Evolutionary conservation across 2,113 vertebrate species (phyloP).

Genomic region (Struthidea cinerea): DNA sequence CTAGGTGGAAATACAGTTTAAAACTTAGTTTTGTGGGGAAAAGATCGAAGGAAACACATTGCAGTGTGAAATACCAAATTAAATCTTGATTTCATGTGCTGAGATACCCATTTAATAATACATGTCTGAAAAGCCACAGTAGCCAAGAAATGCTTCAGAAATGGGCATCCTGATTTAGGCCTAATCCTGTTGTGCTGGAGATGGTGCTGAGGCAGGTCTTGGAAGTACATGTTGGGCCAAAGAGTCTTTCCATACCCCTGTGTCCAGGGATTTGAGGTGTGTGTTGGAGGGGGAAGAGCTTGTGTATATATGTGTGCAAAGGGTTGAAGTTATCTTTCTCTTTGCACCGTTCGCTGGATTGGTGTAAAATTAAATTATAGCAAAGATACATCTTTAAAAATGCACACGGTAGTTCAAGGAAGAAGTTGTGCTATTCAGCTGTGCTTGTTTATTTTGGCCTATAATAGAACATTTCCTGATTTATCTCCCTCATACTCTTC

Average conservation of each 20-base stretch:
- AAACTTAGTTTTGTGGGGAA: not conserved
- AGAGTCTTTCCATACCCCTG: not conserved
- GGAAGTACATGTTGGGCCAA: not conserved
- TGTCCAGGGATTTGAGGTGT: not conserved
- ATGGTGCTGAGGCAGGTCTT: not conserved
- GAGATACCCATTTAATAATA: not conserved
- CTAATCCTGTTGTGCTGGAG: not conserved
- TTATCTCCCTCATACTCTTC: not conserved
- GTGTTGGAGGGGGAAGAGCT: not conserved
- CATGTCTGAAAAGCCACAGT: not conserved
- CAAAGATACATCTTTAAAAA: not conserved
- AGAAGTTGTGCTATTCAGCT: not conserved
- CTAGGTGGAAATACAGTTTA: not conserved
- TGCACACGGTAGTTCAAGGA: not conserved
- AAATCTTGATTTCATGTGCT: not conserved
- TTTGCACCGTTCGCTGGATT: not conserved
- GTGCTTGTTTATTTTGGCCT: not conserved
- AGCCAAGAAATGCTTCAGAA: not conserved
- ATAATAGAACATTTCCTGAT: not conserved
- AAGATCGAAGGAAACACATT: not conserved
- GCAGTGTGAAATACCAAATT: not conserved
- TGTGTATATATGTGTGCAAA: not conserved
- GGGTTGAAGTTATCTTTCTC: not conserved
- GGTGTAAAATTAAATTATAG: not conserved
- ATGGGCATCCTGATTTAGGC: not conserved